Percentiles rank a stretch among this genome's conserved stretches.
These are phyloP conservation scores for Hydrophis major DNA, from an alignment of 2,797 vertebrate species.

Conservation along the genomic window DNA sequence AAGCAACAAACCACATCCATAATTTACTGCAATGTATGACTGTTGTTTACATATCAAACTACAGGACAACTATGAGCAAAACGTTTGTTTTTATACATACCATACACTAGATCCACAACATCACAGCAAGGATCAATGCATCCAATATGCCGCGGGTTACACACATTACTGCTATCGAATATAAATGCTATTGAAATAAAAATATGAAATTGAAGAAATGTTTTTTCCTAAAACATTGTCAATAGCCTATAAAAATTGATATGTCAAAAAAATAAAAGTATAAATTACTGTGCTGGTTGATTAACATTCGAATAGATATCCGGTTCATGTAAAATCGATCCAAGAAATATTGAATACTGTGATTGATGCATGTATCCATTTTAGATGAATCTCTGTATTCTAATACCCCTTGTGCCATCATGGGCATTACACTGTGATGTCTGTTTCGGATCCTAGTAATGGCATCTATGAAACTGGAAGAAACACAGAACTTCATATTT, in stretches of 20 bases:
- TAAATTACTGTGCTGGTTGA: slow-evolving; percentile 97
- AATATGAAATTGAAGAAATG: neutral
- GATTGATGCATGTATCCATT: slow-evolving; percentile 91
- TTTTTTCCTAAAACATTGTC: neutral
- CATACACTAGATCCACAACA: slow-evolving; percentile 88
- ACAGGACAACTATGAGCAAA: neutral
- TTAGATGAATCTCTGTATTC: slow-evolving; percentile 93
- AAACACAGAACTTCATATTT: slow-evolving; percentile 7
- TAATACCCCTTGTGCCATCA: slow-evolving; percentile 95
- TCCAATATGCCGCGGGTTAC: slow-evolving; percentile 94
- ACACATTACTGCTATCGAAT: slow-evolving; percentile 87
- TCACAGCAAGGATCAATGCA: slow-evolving; percentile 97
- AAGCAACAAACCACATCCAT: neutral
- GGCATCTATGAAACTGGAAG: slow-evolving; percentile 85
- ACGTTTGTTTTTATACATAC: slow-evolving; percentile 67
- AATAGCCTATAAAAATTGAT: neutral
- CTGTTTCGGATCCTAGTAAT: slow-evolving; percentile 89
- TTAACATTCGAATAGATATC: slow-evolving; percentile 97
- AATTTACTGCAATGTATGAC: neutral
- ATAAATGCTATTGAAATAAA: slow-evolving; percentile 82
- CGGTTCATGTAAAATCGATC: slow-evolving; percentile 99
- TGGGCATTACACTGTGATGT: slow-evolving; percentile 93
- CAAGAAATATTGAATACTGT: slow-evolving; percentile 97
- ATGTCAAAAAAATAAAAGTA: neutral
- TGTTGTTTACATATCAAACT: neutral